Conservation (phyloP, 2,888 invertebrate species). For the Volucella zonaria region DNA sequence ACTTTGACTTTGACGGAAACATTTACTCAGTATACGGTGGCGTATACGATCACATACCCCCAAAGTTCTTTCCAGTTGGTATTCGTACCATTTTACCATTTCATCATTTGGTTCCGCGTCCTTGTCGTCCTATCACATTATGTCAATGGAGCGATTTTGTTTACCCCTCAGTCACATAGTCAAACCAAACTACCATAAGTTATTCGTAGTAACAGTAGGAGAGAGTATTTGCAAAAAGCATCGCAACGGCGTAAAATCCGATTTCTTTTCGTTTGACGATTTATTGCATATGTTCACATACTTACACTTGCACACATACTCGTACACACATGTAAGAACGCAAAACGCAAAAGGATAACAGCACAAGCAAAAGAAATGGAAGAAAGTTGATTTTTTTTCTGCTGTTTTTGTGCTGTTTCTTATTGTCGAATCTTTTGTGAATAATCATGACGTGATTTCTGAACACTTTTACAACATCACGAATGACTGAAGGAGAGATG, state of each 20-base stretch:
- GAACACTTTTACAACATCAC: conserved; percentile 57
- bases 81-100: neutral
- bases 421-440: conserved; percentile 60
- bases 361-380: neutral
- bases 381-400: conserved; percentile 27
- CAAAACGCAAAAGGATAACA: neutral
- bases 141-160: conserved; percentile 44
- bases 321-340: conserved; percentile 40
- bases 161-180: neutral
- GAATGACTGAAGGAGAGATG: conserved; percentile 35
- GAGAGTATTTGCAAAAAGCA: conserved; percentile 61
- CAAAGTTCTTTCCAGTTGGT: neutral
- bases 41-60: neutral
- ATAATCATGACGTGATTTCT: conserved; percentile 70
- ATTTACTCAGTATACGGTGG: conserved; percentile 41
- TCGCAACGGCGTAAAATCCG: conserved; percentile 69
- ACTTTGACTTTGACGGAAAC: conserved; percentile 72
- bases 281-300: conserved; percentile 72
- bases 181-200: too few relatives aligned
- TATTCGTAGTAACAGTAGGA: too few relatives aligned
- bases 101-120: conserved; percentile 27
- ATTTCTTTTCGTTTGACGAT: conserved; percentile 73
- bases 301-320: conserved; percentile 56
- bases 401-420: neutral
- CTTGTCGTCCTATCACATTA: conserved; percentile 19